Conservation (phyloP, 92 coral and sea anemone species). For the Pocillopora meandrina region DNA sequence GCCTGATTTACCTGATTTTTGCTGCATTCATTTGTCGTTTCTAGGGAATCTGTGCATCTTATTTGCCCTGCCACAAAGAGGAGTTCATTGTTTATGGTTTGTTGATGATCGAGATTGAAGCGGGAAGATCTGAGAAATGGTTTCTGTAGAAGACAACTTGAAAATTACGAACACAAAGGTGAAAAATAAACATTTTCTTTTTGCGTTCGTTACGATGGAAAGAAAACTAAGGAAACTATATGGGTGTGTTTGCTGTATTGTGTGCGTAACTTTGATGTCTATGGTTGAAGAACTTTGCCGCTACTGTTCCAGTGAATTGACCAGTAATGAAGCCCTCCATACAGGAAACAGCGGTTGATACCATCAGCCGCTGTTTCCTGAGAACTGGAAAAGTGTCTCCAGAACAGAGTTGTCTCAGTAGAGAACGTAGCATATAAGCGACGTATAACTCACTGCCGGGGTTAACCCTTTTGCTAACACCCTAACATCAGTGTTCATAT, state of each 20-base stretch:
- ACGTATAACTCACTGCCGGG: no score
- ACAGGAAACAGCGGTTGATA: no score
- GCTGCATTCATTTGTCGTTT: background rate
- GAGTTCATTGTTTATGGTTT: slow-evolving; percentile 83
- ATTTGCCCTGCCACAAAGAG: slow-evolving; percentile 74
- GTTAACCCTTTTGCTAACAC: no score
- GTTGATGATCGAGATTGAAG: slow-evolving; percentile 76
- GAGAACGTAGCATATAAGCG: no score
- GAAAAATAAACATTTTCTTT: background rate
- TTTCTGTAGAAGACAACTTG: slow-evolving; percentile 73
- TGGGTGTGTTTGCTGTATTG: background rate
- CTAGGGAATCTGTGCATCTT: slow-evolving; percentile 59
- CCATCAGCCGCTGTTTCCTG: no score
- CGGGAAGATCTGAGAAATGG: slow-evolving; percentile 81
- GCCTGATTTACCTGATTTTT: background rate
- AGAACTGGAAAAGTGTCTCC: no score
- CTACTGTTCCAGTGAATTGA: no score
- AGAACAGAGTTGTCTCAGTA: no score
- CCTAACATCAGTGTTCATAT: no score
- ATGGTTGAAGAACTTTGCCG: no score
- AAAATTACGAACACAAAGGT: slow-evolving; percentile 93
- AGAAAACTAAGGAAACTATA: background rate
- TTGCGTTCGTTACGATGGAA: background rate
- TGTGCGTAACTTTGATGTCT: background rate
- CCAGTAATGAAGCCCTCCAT: no score